Evolutionary conservation across 2,113 vertebrate genomes (phyloP).

Genomic region (Solea senegalensis): DNA sequence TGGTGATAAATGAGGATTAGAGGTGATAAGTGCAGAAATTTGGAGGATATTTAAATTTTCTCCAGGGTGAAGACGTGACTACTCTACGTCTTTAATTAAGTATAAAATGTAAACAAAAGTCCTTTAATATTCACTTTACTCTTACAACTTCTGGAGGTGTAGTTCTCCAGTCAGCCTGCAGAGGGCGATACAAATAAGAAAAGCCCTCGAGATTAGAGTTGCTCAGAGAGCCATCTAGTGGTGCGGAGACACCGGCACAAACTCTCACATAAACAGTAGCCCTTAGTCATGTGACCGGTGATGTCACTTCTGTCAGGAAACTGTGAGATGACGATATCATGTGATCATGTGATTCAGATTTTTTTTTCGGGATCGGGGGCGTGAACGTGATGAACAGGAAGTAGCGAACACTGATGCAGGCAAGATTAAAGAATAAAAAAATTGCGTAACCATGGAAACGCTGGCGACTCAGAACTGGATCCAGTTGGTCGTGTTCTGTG

Average conservation of each 20-base stretch:
- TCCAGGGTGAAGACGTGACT: too few species aligned
- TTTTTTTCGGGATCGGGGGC: background rate
- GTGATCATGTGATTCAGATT: background rate
- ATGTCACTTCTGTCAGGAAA: slow-evolving; percentile 1
- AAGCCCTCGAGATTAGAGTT: background rate
- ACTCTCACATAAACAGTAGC: slow-evolving; percentile 52
- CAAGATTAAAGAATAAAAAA: slow-evolving; percentile 26
- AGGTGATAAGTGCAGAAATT: too few species aligned
- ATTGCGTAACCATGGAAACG: background rate
- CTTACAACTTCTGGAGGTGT: background rate
- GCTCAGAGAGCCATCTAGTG: slow-evolving; percentile 28
- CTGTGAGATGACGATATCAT: background rate
- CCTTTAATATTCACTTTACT: too few species aligned
- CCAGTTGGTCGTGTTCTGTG: slow-evolving; percentile 85
- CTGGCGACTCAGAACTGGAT: slow-evolving; percentile 86
- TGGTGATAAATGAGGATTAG: too few species aligned
- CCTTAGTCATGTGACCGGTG: slow-evolving; percentile 52
- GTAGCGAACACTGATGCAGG: slow-evolving; percentile 48
- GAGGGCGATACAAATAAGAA: background rate
- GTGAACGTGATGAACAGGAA: slow-evolving; percentile 35
- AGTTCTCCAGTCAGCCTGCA: slow-evolving; percentile 19
- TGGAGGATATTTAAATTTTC: too few species aligned
- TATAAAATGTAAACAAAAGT: too few species aligned
- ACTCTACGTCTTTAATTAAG: too few species aligned
- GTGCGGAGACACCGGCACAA: slow-evolving; percentile 15